Percentiles rank a stretch among this genome's conserved stretches.
Conservation (phyloP, 2,797 vertebrate genomes). For the Melanotaenia parkinsoni region DNA sequence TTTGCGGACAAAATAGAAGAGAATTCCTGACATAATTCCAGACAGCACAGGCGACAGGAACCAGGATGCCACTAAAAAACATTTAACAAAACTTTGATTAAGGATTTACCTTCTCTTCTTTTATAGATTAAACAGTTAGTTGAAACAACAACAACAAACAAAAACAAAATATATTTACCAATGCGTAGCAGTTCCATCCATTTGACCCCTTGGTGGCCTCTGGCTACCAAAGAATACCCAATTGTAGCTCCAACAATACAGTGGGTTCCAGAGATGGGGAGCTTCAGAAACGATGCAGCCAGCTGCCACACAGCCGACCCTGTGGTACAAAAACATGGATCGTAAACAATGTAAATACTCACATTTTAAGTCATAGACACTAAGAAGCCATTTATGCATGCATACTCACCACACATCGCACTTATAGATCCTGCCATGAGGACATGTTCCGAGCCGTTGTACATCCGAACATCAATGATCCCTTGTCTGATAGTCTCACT, state of each 20-base stretch:
- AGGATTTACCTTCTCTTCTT: background rate
- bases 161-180: conserved; percentile 76
- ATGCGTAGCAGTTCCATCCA: conserved; percentile 95
- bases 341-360: background rate
- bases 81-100: background rate
- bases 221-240: conserved; percentile 94
- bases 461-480: conserved; percentile 91
- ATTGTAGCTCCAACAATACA: conserved; percentile 98
- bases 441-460: conserved; percentile 81
- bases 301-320: conserved; percentile 98
- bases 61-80: conserved; percentile 91
- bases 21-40: conserved; percentile 92
- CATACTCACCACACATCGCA: conserved; percentile 90
- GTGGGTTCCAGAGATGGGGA: conserved; percentile 97
- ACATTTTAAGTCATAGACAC: background rate
- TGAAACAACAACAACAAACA: background rate
- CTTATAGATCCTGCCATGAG: conserved; percentile 95
- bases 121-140: background rate
- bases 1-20: conserved; percentile 90
- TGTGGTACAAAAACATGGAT: conserved; percentile 62
- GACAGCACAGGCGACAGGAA: conserved; percentile 96
- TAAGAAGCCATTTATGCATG: background rate
- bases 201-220: conserved; percentile 89
- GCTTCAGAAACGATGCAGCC: conserved; percentile 92
- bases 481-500: conserved; percentile 96